Evolutionary conservation across 2,113 vertebrate species (phyloP), one percentile per base, ranked within the genome.

Genomic region (Theristicus caerulescens): DNA sequence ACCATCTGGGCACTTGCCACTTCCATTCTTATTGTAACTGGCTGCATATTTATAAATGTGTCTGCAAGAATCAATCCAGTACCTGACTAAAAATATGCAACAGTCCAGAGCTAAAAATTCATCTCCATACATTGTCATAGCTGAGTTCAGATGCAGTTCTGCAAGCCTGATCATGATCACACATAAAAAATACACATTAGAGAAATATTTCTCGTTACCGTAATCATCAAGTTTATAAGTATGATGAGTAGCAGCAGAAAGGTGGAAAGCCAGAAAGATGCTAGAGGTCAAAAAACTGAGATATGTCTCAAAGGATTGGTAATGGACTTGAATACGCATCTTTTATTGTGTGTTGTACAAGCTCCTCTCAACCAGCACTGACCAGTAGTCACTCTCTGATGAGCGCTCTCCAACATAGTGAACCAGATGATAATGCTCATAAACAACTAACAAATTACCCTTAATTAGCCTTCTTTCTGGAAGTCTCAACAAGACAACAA

Each of bases 311-410:
- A 46, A 58, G 44, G 34, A 19, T 34, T 8, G 14, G 38, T 20
- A 57, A 67, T 0, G 6, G 51, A 13, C 62, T 26, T 38, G 52
- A 52, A 57, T 2, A 26, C 1, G 0, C 26, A 22, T 34, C 27
- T 49, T 22, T 4, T 10, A 11, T 0, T 2, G 9, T 0, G 0
- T 7, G 31, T 9, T 58, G n/a, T 10, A 36, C 47, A 72, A 73
- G 51, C 4, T 31, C 15, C 54, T 74, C 57, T 74, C 55, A 40
- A 31, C 25, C 52, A 72, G 44, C 44, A 11, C 47, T 40, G 69
- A 47, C 73, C 72, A 51, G 29, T 1, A 32, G 44, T 9, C 13
- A 2, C 58, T 11, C 34, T 34, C 64, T 26, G 25, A 25, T 0
- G 4, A 74, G 16, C 4, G 0, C 13, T n/a, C 20, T 17, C 55